These are phyloP conservation scores for Riptortus pedestris DNA, from an alignment of 1,140 invertebrate genomes.

Conservation along the genomic window DNA sequence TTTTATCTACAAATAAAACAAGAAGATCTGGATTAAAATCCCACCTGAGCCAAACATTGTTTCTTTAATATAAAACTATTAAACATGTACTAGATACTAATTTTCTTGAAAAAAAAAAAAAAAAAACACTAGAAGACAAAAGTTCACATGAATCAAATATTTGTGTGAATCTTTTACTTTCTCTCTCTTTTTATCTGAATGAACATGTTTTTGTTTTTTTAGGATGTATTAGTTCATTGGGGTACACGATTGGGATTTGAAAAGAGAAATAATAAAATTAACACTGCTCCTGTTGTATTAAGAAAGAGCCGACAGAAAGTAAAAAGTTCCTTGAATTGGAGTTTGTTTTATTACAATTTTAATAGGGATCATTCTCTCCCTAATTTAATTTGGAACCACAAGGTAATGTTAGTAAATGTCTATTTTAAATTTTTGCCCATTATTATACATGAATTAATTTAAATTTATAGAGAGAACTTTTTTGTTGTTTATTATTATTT, in stretches of 20 bases:
- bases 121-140: too few species aligned
- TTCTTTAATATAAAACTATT: too few species aligned
- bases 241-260: slow-evolving; percentile 62
- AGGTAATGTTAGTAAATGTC: slow-evolving; percentile 43
- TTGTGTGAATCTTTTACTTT: too few species aligned
- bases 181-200: too few species aligned
- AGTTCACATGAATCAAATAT: too few species aligned
- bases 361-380: slow-evolving; percentile 87
- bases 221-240: slow-evolving; percentile 83
- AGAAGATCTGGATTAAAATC: too few species aligned
- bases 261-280: slow-evolving; percentile 48
- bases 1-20: too few species aligned
- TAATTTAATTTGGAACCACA: slow-evolving; percentile 98
- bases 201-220: too few species aligned
- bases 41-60: too few species aligned
- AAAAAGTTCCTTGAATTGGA: slow-evolving; percentile 87
- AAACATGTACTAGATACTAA: too few species aligned
- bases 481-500: slow-evolving; percentile 1
- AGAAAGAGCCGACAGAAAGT: slow-evolving; percentile 80
- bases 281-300: slow-evolving; percentile 74
- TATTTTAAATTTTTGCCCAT: slow-evolving; percentile 18
- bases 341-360: slow-evolving; percentile 92
- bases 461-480: slow-evolving; percentile 13
- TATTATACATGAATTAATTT: too few species aligned
- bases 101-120: too few species aligned